A percentile compares a stretch with the other conserved stretches of the same genome.
phyloP scores from a whole-genome alignment of 2,888 invertebrate species.

The Campaea margaritaria region DNA sequence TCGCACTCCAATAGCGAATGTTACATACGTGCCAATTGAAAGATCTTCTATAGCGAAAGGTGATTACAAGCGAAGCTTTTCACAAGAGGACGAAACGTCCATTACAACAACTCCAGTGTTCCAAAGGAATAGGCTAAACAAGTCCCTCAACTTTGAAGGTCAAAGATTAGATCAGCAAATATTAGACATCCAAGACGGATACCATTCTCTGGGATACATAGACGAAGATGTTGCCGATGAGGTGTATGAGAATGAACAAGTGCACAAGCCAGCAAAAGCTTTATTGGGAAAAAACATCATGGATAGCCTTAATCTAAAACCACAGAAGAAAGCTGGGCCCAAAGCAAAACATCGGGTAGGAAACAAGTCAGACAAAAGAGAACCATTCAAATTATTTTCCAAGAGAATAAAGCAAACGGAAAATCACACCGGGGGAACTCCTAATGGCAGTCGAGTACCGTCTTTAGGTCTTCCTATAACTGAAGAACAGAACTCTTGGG shows the following conservation, averaged over 20 bases:
- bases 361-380: conserved; percentile 69
- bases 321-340: conserved; percentile 76
- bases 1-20: conserved; percentile 78
- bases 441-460: conserved; percentile 75
- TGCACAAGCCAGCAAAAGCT: conserved; percentile 76
- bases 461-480: conserved; percentile 74
- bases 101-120: conserved; percentile 75
- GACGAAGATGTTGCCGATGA: conserved; percentile 71
- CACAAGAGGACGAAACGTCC: conserved; percentile 69
- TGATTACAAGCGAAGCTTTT: conserved; percentile 72
- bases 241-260: conserved; percentile 55
- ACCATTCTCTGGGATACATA: conserved; percentile 78
- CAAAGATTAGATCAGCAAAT: conserved; percentile 81
- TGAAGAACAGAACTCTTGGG: conserved; percentile 74
- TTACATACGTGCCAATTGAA: conserved; percentile 75
- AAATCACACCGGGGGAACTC: conserved; percentile 68
- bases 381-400: conserved; percentile 74
- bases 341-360: conserved; percentile 77
- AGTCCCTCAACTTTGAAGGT: conserved; percentile 79
- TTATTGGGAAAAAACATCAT: conserved; percentile 79
- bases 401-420: conserved; percentile 74
- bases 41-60: conserved; percentile 62
- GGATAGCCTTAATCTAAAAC: conserved; percentile 80
- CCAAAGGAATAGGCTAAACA: conserved; percentile 80
- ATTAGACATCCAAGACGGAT: conserved; percentile 79